Conservation (phyloP, 2,888 invertebrate species). For the Nematopogon swammerdamellus region DNA sequence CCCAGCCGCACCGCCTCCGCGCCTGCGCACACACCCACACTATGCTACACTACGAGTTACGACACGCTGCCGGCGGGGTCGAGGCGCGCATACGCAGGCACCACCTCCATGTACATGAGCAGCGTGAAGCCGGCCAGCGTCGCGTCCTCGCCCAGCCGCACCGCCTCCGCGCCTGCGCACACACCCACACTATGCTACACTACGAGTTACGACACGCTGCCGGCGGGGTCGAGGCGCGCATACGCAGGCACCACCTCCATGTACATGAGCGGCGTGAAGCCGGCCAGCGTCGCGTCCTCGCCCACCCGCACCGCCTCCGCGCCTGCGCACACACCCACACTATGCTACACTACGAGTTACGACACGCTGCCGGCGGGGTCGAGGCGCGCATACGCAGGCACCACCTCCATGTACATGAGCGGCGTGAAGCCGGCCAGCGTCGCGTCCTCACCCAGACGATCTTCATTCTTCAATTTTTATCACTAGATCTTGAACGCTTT, state of each 20-base stretch:
- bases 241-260: constrained; percentile 59
- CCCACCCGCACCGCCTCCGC: constrained; percentile 61
- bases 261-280: constrained; percentile 71
- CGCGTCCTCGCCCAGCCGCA: constrained; percentile 76
- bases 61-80: constrained; percentile 63
- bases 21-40: constrained; percentile 34
- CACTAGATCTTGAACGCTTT: no score
- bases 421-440: constrained; percentile 74
- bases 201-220: no score
- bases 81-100: constrained; percentile 62
- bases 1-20: constrained; percentile 61
- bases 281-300: constrained; percentile 69
- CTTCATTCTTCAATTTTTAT: no score
- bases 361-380: no score
- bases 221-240: constrained; percentile 17
- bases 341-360: no score
- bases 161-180: constrained; percentile 59
- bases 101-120: constrained; percentile 72
- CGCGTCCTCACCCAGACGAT: constrained; percentile 65
- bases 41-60: constrained; percentile 59
- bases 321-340: constrained; percentile 34
- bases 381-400: constrained; percentile 45
- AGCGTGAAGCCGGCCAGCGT: constrained; percentile 85
- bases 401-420: constrained; percentile 59
- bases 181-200: no score